Evolutionary conservation across 2,113 vertebrate species (phyloP).

Genomic region (Sander lucioperca): DNA sequence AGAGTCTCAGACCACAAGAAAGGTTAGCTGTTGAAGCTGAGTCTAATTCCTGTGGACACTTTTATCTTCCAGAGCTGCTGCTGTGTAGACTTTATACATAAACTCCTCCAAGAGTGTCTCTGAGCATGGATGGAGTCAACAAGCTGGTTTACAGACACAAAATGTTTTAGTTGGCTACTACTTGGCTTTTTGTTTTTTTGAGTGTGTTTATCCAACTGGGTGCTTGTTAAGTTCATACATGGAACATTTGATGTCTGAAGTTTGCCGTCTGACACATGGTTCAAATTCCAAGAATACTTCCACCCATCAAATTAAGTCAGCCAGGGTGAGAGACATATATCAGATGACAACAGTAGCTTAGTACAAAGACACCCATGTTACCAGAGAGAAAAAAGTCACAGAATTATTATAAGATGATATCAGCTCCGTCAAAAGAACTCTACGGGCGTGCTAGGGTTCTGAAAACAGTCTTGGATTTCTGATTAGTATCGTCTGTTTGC

Average conservation of each 20-base stretch:
- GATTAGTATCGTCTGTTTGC: constrained; percentile 43
- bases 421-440: constrained; percentile 22
- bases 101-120: background rate
- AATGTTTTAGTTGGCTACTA: background rate
- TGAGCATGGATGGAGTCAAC: background rate
- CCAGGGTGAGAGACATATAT: constrained; percentile 19
- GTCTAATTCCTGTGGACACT: constrained; percentile 27
- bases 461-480: constrained; percentile 39
- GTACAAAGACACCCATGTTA: constrained; percentile 33
- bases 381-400: constrained; percentile 29
- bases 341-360: constrained; percentile 48
- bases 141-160: background rate
- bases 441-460: background rate
- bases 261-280: constrained; percentile 7
- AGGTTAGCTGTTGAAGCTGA: constrained; percentile 17
- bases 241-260: constrained; percentile 19
- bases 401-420: constrained; percentile 59
- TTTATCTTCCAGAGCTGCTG: background rate
- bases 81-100: background rate
- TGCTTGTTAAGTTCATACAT: constrained; percentile 9
- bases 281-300: constrained; percentile 59
- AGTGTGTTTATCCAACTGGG: background rate
- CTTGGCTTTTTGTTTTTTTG: background rate
- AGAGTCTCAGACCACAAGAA: constrained; percentile 3
- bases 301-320: constrained; percentile 32